Base-by-base conservation (phyloP, 1,140 invertebrate species). In the Drosophila sucinea region DNA sequence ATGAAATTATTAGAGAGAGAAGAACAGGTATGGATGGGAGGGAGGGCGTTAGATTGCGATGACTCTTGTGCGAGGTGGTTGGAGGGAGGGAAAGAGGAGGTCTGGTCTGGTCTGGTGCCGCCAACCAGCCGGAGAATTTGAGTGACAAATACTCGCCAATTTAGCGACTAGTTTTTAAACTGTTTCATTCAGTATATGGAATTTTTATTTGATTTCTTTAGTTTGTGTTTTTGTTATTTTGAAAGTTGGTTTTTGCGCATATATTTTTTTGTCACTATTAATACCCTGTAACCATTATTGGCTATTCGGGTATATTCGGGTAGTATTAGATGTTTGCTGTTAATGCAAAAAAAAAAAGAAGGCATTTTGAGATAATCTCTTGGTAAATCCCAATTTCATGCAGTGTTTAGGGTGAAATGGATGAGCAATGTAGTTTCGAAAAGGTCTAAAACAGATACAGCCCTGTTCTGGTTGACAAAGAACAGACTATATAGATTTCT, bases 181-280 rank as follows among this genome's bases (percentile, higher is more conserved):
- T 70, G 81, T 73, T 84, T 81, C 74, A 81, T 85, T 77, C 70
- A 84, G 41, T 72, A 80, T 81, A 70, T 87, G 82, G 81, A 79
- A 73, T 74, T 51, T 51, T 51, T 51, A 51, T 73, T 68, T 64
- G 60, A 65, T 47, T 3, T 47, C 40, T 3, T 57, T 55, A 56
- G 27, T 65, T 1, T 63, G 32, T 25, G 44, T 51, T 27, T 51
- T 64, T 66, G 47, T 23, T 38, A 60, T 84, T 79, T 77, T 76
- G 71, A 87, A 85, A 85, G 82, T 85, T 70, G 67, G 68, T 81
- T 86, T 76, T 82, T 83, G 82, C 75, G 73, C 69, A 67, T 51
- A 63, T 76, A 64, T 27, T 41, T 57, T 27, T 11, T 56, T 7
- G 11, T 57, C 23, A 8, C 29, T 35, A 35, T 30, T 44, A 33